Evolutionary conservation across 2,888 invertebrate genomes (phyloP).

Genomic region (Platycheirus albimanus): DNA sequence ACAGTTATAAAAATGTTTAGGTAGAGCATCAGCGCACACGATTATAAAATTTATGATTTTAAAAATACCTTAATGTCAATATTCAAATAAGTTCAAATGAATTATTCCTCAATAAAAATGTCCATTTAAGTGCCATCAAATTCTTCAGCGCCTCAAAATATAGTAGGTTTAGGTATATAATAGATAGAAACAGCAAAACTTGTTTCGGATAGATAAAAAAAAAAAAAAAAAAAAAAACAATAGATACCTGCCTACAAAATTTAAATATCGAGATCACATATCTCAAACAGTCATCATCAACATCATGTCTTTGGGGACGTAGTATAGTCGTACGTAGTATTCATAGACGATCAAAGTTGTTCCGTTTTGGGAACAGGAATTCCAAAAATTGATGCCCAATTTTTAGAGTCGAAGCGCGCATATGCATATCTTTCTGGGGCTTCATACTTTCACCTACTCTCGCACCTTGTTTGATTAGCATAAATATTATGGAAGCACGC

Average conservation of each 20-base stretch:
- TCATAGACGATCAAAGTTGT: background rate
- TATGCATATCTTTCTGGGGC: conserved; percentile 26
- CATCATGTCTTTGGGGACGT: background rate
- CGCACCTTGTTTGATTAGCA: conserved; percentile 59
- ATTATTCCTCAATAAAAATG: conserved; percentile 68
- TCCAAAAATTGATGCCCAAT: conserved; percentile 43
- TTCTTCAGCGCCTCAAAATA: conserved; percentile 39
- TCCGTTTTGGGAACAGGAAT: conserved; percentile 39
- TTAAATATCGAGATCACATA: conserved; percentile 70
- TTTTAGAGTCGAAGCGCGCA: conserved; percentile 4
- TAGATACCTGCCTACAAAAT: conserved; percentile 52
- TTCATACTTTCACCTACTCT: conserved; percentile 64
- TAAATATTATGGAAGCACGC: conserved; percentile 58
- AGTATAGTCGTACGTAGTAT: background rate
- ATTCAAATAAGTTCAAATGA: conserved; percentile 68
- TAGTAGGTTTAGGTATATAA: background rate
- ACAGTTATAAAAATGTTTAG: no score
- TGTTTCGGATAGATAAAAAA: background rate
- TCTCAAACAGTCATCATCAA: conserved; percentile 41
- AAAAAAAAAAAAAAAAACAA: conserved; percentile 7
- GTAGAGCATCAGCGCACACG: conserved; percentile 30
- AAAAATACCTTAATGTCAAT: conserved; percentile 55
- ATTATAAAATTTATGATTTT: conserved; percentile 64
- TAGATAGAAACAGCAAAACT: background rate
- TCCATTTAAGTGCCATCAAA: conserved; percentile 59